Percentiles rank a stretch among this genome's conserved stretches.
phyloP scores from a whole-genome alignment of 2,113 vertebrate genomes.

The Bos indicus region DNA sequence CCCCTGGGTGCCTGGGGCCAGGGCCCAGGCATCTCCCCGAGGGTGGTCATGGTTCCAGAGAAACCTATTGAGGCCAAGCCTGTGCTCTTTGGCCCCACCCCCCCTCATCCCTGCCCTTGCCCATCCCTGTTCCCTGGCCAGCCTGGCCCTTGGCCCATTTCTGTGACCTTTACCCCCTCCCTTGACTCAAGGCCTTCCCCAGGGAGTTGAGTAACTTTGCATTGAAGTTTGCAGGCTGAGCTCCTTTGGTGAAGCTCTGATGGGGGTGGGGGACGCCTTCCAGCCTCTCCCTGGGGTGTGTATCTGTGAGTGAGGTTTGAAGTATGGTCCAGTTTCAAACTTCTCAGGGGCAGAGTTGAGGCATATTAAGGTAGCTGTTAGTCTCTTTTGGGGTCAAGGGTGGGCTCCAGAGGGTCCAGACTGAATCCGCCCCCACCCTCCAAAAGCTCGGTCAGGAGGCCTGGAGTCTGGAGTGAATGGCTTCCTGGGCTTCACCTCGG shows the following conservation, averaged over 20 bases:
- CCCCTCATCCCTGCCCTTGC: background rate
- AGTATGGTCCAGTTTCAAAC: background rate
- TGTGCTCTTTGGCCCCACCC: background rate
- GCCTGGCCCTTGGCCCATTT: conserved; percentile 57
- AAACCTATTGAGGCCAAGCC: background rate
- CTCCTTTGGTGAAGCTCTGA: background rate
- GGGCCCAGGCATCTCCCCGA: background rate
- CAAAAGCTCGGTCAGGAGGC: background rate
- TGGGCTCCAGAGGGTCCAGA: background rate
- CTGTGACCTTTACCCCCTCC: conserved; percentile 58
- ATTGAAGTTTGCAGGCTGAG: background rate
- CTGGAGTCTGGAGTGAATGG: background rate
- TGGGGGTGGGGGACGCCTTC: background rate
- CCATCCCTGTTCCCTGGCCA: conserved; percentile 6
- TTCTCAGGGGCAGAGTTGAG: background rate
- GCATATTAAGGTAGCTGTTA: background rate
- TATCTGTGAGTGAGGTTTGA: background rate
- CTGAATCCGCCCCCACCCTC: background rate
- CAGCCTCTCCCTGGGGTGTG: background rate
- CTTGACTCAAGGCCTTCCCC: background rate
- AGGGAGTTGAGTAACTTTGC: conserved; percentile 32
- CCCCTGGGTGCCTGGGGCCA: background rate
- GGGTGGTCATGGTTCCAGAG: background rate
- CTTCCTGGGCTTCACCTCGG: background rate
- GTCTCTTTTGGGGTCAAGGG: background rate